A percentile compares a stretch with the other conserved stretches of the same genome.
These are phyloP conservation scores for Chaenocephalus aceratus DNA, from an alignment of 2,113 vertebrate species.

Conservation along the genomic window DNA sequence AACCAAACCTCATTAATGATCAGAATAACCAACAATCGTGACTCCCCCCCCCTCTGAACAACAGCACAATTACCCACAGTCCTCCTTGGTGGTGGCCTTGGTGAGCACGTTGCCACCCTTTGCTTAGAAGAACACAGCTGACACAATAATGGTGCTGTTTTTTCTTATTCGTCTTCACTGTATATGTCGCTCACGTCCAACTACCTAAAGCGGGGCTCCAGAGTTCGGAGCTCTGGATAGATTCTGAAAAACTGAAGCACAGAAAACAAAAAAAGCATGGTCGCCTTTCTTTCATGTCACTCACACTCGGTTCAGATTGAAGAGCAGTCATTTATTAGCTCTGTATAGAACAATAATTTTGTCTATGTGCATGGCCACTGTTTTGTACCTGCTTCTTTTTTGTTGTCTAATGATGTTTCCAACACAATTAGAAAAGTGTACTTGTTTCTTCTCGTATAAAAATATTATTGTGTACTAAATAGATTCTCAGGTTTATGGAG, in stretches of 20 bases:
- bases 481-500: conserved; percentile 77
- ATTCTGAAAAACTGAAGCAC: conserved; percentile 50
- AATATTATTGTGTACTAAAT: conserved; percentile 51
- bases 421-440: conserved; percentile 41
- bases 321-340: conserved; percentile 19
- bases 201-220: conserved; percentile 29
- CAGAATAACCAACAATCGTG: not conserved
- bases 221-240: conserved; percentile 15
- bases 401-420: conserved; percentile 29
- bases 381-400: conserved; percentile 25
- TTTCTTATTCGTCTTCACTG: conserved; percentile 39
- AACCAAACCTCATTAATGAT: not conserved
- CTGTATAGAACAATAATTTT: conserved; percentile 54
- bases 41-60: conserved; percentile 13
- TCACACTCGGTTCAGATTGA: conserved; percentile 20
- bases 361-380: conserved; percentile 61
- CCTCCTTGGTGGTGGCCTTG: conserved; percentile 4
- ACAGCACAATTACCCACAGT: conserved; percentile 59
- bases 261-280: conserved; percentile 45
- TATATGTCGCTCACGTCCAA: not conserved
- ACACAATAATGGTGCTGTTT: conserved; percentile 67
- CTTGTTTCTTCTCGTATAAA: conserved; percentile 33
- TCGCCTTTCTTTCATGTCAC: conserved; percentile 20
- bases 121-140: conserved; percentile 45
- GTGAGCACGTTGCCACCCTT: conserved; percentile 52